Evolutionary conservation across 1,140 invertebrate species (phyloP).

Genomic region (Nylanderia fulva): DNA sequence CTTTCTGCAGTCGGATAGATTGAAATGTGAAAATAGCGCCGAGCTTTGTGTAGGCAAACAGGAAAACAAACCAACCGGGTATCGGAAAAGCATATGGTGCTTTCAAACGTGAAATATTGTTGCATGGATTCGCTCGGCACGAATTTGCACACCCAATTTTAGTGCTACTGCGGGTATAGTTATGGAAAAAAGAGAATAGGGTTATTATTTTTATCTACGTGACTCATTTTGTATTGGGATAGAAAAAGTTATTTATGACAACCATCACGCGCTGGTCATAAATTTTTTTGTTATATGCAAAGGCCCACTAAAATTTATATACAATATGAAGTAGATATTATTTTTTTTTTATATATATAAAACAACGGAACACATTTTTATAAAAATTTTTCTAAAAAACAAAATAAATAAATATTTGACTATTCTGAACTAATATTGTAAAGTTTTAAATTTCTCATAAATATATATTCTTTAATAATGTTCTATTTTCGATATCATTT

Average conservation of each 20-base stretch:
- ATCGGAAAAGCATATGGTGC: constrained; percentile 56
- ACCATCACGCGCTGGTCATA: background rate
- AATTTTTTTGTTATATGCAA: background rate
- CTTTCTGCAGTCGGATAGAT: constrained; percentile 56
- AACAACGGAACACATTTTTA: background rate
- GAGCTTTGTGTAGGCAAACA: constrained; percentile 60
- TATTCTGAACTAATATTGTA: background rate
- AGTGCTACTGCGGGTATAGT: constrained; percentile 27
- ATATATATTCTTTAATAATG: background rate
- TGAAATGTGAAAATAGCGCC: constrained; percentile 60
- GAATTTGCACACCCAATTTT: constrained; percentile 55
- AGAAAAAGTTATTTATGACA: constrained; percentile 12
- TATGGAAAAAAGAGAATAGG: constrained; percentile 17
- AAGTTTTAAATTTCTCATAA: background rate
- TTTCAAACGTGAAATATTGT: constrained; percentile 61
- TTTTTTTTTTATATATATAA: background rate
- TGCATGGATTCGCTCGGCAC: constrained; percentile 41
- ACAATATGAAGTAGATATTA: background rate
- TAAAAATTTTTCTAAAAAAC: background rate
- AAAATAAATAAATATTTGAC: too few species aligned
- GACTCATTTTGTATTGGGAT: constrained; percentile 11
- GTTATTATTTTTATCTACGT: constrained; percentile 43
- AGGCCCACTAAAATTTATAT: background rate
- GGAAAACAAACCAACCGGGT: constrained; percentile 57
- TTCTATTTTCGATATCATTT: background rate